Percentiles rank a stretch among this genome's conserved stretches.
Conservation (phyloP, 2,888 invertebrate species). For the Acanthosoma haemorrhoidale region DNA sequence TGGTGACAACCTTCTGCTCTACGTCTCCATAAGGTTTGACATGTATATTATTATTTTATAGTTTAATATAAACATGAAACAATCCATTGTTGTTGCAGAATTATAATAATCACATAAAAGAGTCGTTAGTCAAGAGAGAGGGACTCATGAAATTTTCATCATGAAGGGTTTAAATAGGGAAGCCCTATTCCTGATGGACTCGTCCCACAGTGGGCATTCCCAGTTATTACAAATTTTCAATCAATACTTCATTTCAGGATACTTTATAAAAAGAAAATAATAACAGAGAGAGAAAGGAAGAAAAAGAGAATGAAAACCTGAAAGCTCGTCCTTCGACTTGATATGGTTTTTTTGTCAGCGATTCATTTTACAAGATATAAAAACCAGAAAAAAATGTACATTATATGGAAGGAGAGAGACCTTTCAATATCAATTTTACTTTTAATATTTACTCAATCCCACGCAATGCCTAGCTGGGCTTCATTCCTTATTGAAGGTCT, state of each 20-base stretch:
- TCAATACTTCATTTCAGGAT: conserved; percentile 13
- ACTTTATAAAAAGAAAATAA: background rate
- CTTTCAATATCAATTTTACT: background rate
- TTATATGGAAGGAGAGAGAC: background rate
- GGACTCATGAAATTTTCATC: too few species aligned
- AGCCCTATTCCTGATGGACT: background rate
- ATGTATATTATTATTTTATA: too few species aligned
- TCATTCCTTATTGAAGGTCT: background rate
- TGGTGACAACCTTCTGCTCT: too few species aligned
- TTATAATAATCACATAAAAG: background rate
- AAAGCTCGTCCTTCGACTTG: background rate
- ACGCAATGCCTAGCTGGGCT: background rate
- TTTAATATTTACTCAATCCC: conserved; percentile 5
- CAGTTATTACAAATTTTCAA: conserved; percentile 16
- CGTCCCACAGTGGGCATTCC: background rate
- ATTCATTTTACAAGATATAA: background rate
- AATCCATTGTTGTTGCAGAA: background rate
- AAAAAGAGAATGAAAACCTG: background rate
- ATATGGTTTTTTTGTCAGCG: background rate
- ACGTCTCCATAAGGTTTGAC: too few species aligned
- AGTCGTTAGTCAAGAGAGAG: background rate
- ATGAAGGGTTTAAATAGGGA: background rate
- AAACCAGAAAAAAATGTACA: background rate
- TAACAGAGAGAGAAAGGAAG: too few species aligned
- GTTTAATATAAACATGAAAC: background rate